phyloP scores from a whole-genome alignment of 2,113 vertebrate genomes.

The Cyanoderma ruficeps region DNA sequence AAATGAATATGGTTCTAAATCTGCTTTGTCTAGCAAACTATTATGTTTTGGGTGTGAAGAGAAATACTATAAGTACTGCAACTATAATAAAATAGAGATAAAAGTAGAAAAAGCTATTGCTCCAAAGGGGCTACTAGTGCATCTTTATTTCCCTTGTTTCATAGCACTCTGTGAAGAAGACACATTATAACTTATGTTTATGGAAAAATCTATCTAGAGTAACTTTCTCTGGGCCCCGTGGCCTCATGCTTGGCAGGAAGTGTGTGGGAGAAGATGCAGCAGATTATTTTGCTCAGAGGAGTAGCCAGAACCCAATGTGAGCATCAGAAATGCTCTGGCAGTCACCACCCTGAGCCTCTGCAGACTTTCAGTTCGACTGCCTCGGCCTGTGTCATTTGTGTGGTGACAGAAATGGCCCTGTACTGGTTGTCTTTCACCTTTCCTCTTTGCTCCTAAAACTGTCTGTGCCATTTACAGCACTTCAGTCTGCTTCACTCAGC shows the following conservation, averaged over 20 bases:
- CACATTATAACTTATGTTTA: background rate
- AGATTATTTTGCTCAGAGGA: background rate
- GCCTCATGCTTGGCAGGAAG: conserved; percentile 30
- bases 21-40: background rate
- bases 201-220: background rate
- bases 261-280: conserved; percentile 16
- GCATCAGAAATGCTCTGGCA: background rate
- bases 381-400: background rate
- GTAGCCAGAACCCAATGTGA: background rate
- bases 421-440: background rate
- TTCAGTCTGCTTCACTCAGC: background rate
- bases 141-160: background rate
- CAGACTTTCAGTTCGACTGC: background rate
- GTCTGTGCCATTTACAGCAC: background rate
- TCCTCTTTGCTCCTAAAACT: background rate
- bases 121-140: background rate
- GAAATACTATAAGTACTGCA: background rate
- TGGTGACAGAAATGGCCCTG: background rate
- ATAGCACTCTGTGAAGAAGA: background rate
- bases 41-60: background rate
- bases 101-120: background rate
- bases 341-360: background rate
- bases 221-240: background rate
- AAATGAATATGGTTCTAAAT: background rate
- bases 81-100: background rate